Evolutionary conservation across 23 tunicate genomes (phyloP).

Genomic region (Halocynthia roretzi): DNA sequence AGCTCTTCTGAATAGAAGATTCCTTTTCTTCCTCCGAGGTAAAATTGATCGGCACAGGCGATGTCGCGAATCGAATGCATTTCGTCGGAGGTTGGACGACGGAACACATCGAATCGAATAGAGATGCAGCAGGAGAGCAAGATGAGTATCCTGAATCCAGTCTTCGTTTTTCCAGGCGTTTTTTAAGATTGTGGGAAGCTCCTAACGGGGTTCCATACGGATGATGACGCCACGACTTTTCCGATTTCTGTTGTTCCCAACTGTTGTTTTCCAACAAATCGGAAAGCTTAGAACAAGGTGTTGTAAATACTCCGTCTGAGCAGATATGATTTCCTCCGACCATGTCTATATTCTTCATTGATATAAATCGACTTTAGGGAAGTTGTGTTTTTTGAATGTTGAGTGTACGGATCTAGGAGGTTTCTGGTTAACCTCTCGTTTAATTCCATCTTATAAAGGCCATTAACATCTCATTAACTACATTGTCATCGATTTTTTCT

Average conservation of each 20-base stretch:
- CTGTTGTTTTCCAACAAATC: not conserved
- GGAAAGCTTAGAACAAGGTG: not conserved
- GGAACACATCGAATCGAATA: no score
- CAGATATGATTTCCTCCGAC: not conserved
- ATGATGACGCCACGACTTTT: not conserved
- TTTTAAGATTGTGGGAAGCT: not conserved
- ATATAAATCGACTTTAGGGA: not conserved
- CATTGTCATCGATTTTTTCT: slow-evolving; percentile 12
- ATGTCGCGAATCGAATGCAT: no score
- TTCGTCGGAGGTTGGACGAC: no score
- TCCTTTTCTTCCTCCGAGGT: no score
- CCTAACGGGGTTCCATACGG: slow-evolving; percentile 8
- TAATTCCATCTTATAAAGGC: slow-evolving; percentile 5
- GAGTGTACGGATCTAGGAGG: not conserved
- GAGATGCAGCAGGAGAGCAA: not conserved
- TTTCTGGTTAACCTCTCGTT: not conserved
- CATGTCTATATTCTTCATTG: not conserved
- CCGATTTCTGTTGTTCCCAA: not conserved
- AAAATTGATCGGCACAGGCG: no score
- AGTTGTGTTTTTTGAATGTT: not conserved
- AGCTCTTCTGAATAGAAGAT: no score
- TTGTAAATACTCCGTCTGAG: not conserved
- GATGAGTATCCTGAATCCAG: slow-evolving; percentile 3
- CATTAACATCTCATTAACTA: slow-evolving; percentile 12
- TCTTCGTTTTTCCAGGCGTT: not conserved